These are phyloP conservation scores for Fundulus diaphanus DNA, from an alignment of 2,797 vertebrate species.

Conservation along the genomic window DNA sequence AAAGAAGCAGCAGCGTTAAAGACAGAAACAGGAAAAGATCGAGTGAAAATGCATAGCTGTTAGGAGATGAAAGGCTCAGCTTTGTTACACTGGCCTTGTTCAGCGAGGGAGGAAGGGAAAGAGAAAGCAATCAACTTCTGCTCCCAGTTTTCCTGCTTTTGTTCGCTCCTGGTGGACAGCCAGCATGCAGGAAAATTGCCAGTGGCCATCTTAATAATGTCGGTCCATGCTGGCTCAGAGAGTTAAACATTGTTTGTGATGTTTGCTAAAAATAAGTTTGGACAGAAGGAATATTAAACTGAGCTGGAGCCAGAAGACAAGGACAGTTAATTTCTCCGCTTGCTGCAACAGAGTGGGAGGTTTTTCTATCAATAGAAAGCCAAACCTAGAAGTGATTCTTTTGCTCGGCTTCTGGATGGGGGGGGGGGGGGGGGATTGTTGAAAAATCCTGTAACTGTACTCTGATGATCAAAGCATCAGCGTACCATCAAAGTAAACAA, in stretches of 20 bases:
- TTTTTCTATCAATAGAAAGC: background rate
- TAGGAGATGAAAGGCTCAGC: slow-evolving; percentile 6
- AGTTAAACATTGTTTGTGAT: slow-evolving; percentile 43
- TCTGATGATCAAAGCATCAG: background rate
- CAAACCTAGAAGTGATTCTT: background rate
- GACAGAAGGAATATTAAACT: slow-evolving; percentile 31
- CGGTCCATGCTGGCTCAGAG: slow-evolving; percentile 28
- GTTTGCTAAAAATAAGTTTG: slow-evolving; percentile 51
- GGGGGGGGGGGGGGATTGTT: background rate
- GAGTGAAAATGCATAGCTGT: slow-evolving; percentile 9
- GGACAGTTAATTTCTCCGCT: slow-evolving; percentile 39
- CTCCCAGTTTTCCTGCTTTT: background rate
- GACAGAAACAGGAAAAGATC: slow-evolving; percentile 33
- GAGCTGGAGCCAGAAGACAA: slow-evolving; percentile 32
- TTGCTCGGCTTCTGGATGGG: background rate
- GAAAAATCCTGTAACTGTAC: background rate
- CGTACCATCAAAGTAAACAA: background rate
- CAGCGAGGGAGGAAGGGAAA: slow-evolving; percentile 3
- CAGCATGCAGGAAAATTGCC: slow-evolving; percentile 38
- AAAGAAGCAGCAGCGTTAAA: slow-evolving; percentile 25
- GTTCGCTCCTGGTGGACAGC: slow-evolving; percentile 36
- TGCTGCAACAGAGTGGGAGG: slow-evolving; percentile 16
- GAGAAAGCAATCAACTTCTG: slow-evolving; percentile 21
- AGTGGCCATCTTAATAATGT: slow-evolving; percentile 31
- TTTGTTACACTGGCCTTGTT: background rate